Conservation (phyloP, 2,113 vertebrate species). For the Cromileptes altivelis region DNA sequence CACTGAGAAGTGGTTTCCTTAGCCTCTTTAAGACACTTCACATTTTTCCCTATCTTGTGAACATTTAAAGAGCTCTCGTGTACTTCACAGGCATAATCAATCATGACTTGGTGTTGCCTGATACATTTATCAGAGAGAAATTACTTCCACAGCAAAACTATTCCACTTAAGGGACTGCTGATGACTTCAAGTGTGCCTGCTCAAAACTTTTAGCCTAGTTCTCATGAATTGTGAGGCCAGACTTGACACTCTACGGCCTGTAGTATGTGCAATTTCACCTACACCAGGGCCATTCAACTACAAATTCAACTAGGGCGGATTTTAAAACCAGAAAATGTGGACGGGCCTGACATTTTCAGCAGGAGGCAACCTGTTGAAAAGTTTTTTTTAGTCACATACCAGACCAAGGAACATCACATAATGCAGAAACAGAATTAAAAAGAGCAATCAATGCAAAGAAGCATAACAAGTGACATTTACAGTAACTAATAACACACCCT, state of each 20-base stretch:
- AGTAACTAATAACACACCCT: too few relatives aligned
- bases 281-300: background rate
- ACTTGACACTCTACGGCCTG: background rate
- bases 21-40: background rate
- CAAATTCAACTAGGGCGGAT: too few relatives aligned
- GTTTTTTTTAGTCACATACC: too few relatives aligned
- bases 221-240: background rate
- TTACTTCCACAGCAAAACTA: background rate
- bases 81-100: background rate
- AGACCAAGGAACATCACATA: too few relatives aligned
- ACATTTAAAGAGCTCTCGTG: background rate
- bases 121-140: background rate
- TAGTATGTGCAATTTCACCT: background rate
- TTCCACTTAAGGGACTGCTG: background rate
- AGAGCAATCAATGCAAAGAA: too few relatives aligned
- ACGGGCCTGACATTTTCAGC: too few relatives aligned
- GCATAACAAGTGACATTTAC: too few relatives aligned
- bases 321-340: too few relatives aligned
- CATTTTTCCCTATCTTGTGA: background rate
- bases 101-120: background rate
- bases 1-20: background rate
- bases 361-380: too few relatives aligned
- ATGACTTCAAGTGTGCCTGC: background rate
- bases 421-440: too few relatives aligned
- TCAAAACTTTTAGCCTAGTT: background rate